Base-by-base conservation (phyloP, 2,113 vertebrate species). In the Atlantisia rogersi region DNA sequence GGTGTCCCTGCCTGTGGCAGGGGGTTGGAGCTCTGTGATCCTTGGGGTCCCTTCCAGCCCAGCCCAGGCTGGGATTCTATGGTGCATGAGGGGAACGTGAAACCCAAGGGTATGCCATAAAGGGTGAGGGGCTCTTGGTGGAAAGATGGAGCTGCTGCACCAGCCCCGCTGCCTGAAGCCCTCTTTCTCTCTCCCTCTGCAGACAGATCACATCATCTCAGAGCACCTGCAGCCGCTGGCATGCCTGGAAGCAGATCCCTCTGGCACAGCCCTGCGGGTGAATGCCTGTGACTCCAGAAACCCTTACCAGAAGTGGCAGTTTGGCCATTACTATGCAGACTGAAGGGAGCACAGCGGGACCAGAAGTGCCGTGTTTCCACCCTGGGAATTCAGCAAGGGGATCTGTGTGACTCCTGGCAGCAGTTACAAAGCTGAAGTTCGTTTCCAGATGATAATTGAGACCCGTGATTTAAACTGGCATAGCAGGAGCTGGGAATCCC, bases 301-400 rank as follows among this genome's bases (percentile, higher is more conserved):
- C 37, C 39, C 88, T 12, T 90, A 97, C 62, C 99, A 99, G 50
- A 99, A 99, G 97, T 99, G 99, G 99, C 98, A 98, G 85, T 99
- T 99, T 86, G 99, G 99, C 82, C 98, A 97, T 26, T 99, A 99
- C 97, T 97, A 98, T 16, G 64, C 97, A 4, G 73, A 93, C 75
- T 98, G 97, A 99, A 88, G 63, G 86, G 52, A 67, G 13, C 31
- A 3, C n/a, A 2, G 80, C 1, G 10, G 75, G 46, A 26, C 35
- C 55, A 37, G 83, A 25, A 40, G 21, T 0, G 1, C 35, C 4
- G 7, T 12, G 25, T 48, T 69, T 81, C 21, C 74, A 2, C 53
- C 65, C 22, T 10, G 19, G 12, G 71, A 92, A 59, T 44, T 19
- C 76, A 29, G 88, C 28, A 5, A 35, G 56, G 84, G 24, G 85